phyloP scores from a whole-genome alignment of 2,113 vertebrate species.

The Delphinus delphis region DNA sequence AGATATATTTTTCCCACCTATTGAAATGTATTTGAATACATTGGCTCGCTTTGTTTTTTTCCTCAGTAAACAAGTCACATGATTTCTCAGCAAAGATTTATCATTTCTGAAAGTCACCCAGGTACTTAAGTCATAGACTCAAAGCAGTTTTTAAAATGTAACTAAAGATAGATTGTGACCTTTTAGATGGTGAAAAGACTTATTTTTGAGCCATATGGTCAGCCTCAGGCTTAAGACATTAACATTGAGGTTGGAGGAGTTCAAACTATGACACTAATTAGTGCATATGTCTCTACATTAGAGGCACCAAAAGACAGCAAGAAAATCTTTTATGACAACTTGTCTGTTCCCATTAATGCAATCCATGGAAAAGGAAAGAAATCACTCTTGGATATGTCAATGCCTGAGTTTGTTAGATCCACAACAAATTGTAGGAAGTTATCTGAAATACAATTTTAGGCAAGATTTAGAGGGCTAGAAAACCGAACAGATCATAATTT shows the following conservation, averaged over 20 bases:
- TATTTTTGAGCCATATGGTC: slow-evolving; percentile 40
- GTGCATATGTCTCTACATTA: background rate
- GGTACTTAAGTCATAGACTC: background rate
- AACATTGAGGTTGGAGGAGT: slow-evolving; percentile 17
- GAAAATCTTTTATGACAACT: slow-evolving; percentile 56
- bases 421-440: background rate
- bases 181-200: slow-evolving; percentile 34
- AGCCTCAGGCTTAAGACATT: slow-evolving; percentile 49
- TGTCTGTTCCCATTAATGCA: slow-evolving; percentile 58
- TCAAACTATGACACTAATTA: slow-evolving; percentile 46
- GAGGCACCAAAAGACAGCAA: background rate
- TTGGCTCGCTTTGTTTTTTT: background rate
- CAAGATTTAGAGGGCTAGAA: background rate
- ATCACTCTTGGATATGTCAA: background rate
- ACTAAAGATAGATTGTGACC: slow-evolving; percentile 55
- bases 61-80: background rate
- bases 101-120: slow-evolving; percentile 59
- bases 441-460: background rate
- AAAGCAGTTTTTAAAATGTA: slow-evolving; percentile 22
- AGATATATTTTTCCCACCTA: background rate
- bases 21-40: background rate
- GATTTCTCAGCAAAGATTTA: slow-evolving; percentile 32
- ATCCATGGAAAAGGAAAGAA: background rate
- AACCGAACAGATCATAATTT: background rate
- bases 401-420: background rate